Conservation (phyloP, 2,888 invertebrate genomes). For the Scaptomyza cyrtandrae region DNA sequence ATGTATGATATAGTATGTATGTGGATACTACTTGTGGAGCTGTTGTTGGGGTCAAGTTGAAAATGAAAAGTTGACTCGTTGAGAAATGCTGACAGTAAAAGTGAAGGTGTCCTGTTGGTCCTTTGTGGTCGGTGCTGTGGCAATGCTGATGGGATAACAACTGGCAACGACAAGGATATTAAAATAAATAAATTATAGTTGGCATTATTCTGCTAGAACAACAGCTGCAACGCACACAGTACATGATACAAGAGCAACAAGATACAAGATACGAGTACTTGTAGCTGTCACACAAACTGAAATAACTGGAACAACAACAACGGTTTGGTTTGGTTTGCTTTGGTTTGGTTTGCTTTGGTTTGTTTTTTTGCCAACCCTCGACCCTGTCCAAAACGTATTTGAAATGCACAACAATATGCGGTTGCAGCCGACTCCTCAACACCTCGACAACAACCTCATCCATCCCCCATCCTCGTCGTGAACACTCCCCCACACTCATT, state of each 20-base stretch:
- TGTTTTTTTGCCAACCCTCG: background rate
- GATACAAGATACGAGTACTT: constrained; percentile 17
- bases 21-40: background rate
- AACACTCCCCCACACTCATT: background rate
- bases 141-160: constrained; percentile 44
- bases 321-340: constrained; percentile 7
- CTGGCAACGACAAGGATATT: constrained; percentile 51
- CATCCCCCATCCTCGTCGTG: background rate
- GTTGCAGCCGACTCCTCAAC: constrained; percentile 5
- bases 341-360: background rate
- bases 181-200: constrained; percentile 62
- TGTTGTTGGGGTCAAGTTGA: constrained; percentile 1
- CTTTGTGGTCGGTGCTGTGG: constrained; percentile 25
- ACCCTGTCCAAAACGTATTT: constrained; percentile 4
- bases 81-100: constrained; percentile 7
- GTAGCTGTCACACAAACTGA: constrained; percentile 45
- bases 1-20: too few relatives aligned
- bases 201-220: constrained; percentile 7
- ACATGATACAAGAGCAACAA: constrained; percentile 1
- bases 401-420: constrained; percentile 36
- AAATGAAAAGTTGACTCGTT: constrained; percentile 22
- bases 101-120: constrained; percentile 3
- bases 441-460: background rate
- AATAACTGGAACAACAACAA: constrained; percentile 11
- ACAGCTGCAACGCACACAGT: constrained; percentile 12